Evolutionary conservation across 2,888 invertebrate species (phyloP).

Genomic region (Elmis aenea): DNA sequence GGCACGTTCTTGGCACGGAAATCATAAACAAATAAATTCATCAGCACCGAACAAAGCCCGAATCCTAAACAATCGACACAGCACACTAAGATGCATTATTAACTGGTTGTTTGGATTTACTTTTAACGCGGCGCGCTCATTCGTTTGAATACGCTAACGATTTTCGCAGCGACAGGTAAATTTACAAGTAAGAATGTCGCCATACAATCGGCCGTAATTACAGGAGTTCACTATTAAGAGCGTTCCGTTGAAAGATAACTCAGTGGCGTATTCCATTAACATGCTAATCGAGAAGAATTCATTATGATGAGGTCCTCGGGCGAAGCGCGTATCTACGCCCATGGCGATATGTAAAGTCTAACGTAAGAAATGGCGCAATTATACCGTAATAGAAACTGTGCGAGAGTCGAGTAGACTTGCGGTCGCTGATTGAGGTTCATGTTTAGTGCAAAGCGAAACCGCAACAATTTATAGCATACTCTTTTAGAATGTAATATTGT

Average conservation of each 20-base stretch:
- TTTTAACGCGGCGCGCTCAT: conserved; percentile 25
- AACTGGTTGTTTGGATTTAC: conserved; percentile 34
- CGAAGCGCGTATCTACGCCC: conserved; percentile 15
- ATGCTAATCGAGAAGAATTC: conserved; percentile 25
- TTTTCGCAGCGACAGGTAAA: conserved; percentile 24
- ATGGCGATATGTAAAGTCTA: conserved; percentile 16
- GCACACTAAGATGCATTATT: conserved; percentile 28
- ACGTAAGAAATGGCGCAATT: conserved; percentile 22
- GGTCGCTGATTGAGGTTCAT: conserved; percentile 27
- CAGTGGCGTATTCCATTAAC: conserved; percentile 24
- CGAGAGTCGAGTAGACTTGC: conserved; percentile 12
- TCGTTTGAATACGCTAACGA: conserved; percentile 30
- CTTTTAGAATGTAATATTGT: conserved; percentile 14
- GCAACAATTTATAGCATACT: conserved; percentile 27
- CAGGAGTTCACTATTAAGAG: conserved; percentile 12
- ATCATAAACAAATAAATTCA: conserved; percentile 31
- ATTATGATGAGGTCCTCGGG: conserved; percentile 19
- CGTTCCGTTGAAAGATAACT: conserved; percentile 10
- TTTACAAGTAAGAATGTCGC: conserved; percentile 35
- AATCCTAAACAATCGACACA: conserved; percentile 28
- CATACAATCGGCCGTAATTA: conserved; percentile 30
- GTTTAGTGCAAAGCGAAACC: conserved; percentile 27
- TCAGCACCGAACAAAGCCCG: conserved; percentile 28
- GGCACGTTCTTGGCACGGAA: conserved; percentile 10
- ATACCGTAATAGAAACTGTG: conserved; percentile 21